phyloP scores from a whole-genome alignment of 2,113 vertebrate genomes.

The Manacus vitellinus region DNA sequence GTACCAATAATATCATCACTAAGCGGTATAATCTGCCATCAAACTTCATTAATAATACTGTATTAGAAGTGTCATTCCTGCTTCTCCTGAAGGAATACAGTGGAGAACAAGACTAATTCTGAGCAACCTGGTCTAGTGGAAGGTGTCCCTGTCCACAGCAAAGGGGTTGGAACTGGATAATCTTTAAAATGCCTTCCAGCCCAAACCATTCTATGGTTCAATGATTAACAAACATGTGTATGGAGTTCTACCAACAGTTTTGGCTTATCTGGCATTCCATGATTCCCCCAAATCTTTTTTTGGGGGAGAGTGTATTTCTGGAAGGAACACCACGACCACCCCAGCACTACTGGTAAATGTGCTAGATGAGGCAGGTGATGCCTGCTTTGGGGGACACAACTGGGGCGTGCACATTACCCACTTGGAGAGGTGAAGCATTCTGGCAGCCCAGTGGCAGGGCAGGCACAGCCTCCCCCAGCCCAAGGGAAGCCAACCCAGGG shows the following conservation, averaged over 20 bases:
- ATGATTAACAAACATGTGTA: too few species aligned
- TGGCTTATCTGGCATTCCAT: background rate
- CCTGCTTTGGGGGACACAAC: background rate
- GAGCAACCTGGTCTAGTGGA: background rate
- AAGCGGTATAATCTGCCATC: background rate
- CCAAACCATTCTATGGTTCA: background rate
- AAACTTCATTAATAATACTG: background rate
- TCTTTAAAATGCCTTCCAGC: background rate
- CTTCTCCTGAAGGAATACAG: background rate
- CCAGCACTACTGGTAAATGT: background rate
- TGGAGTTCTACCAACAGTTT: background rate
- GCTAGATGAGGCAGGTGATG: background rate
- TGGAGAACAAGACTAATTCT: background rate
- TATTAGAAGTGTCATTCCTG: background rate
- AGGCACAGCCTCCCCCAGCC: background rate
- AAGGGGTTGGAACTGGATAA: background rate
- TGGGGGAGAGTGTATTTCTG: background rate
- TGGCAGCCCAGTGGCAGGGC: background rate
- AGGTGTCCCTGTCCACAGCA: background rate
- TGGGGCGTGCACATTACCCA: accelerated
- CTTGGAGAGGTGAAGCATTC: accelerated
- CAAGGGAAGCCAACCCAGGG: accelerated
- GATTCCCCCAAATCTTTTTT: accelerated
- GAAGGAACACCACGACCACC: background rate
- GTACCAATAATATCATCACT: background rate